These are phyloP conservation scores for Sus scrofa DNA, from an alignment of 2,113 vertebrate species.

Conservation along the genomic window DNA sequence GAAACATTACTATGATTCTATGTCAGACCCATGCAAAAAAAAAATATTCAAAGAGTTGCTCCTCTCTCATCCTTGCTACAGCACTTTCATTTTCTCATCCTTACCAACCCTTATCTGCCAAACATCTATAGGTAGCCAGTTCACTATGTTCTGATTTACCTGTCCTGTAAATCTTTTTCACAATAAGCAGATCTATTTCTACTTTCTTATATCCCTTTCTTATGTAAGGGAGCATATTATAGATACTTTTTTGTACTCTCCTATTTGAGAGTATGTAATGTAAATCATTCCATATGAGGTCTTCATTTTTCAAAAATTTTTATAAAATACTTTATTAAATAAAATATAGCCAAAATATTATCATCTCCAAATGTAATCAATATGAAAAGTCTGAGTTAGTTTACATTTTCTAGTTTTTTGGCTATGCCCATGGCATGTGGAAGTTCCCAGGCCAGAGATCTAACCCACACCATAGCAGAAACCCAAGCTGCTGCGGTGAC, in stretches of 20 bases:
- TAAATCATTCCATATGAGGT: neutral
- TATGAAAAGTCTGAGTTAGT: neutral
- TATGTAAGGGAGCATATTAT: neutral
- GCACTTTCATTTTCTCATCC: neutral
- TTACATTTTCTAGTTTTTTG: too few relatives aligned
- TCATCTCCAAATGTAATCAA: neutral
- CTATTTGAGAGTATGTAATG: neutral
- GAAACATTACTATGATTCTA: neutral
- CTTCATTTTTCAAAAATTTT: neutral
- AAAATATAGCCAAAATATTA: neutral
- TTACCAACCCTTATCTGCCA: neutral
- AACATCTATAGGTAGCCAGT: neutral
- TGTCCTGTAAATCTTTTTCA: neutral
- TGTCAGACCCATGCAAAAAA: neutral
- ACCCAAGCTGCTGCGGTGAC: too few relatives aligned
- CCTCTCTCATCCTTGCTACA: neutral
- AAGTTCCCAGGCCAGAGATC: too few relatives aligned
- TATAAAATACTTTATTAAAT: neutral
- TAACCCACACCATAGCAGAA: too few relatives aligned
- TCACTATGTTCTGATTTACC: neutral
- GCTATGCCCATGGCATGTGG: too few relatives aligned
- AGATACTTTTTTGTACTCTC: neutral
- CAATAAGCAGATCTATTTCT: neutral
- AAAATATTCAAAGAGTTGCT: neutral
- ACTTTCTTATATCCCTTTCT: neutral